Base-by-base conservation (phyloP, 2,888 invertebrate species). In the Cremastobaeus sp. region DNA sequence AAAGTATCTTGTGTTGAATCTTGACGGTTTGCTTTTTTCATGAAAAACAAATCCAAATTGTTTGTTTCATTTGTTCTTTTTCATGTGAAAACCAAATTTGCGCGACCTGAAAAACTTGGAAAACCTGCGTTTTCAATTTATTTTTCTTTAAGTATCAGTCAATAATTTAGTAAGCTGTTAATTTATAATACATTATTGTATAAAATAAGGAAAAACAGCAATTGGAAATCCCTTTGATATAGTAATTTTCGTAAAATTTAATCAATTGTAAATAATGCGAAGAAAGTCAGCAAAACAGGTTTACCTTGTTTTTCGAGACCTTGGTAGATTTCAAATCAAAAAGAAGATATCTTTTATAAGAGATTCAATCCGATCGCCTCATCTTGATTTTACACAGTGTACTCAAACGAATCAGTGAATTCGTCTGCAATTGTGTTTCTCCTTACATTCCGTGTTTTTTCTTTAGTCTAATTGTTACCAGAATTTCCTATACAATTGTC, bases 221-320 rank as follows among this genome's bases (percentile, higher is more conserved):
- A 11, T 2, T 8, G 11, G n/a, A 15, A 30, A 55, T 57, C 70
- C n/a, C 57, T 70, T 64, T 64, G 57, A 64, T 59, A 45, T 47
- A 14, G 64, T 65, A 71, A 59, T 71, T 65, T 71, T 71, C 59
- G 43, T 64, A 57, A 71, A 45, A 25, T 41, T 57, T 71, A 62
- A 64, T 11, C 17, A 50, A 32, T 15, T 71, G 64, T 71, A 71
- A 64, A 71, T 71, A 71, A 71, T 15, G 55, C 37, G 37, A 64
- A 62, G 59, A 69, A 59, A 70, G 30, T 60, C 41, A 30, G 34
- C 32, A 17, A 17, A 57, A 48, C 62, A 65, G 72, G 72, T 76
- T 76, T 72, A 75, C 64, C 50, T 59, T 65, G 74, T 71, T 62
- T 76, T 69, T 62, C 65, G 68, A 74, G 55, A 64, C 59, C 57